phyloP scores from a whole-genome alignment of 2,888 invertebrate genomes.

The Mermis nigrescens region DNA sequence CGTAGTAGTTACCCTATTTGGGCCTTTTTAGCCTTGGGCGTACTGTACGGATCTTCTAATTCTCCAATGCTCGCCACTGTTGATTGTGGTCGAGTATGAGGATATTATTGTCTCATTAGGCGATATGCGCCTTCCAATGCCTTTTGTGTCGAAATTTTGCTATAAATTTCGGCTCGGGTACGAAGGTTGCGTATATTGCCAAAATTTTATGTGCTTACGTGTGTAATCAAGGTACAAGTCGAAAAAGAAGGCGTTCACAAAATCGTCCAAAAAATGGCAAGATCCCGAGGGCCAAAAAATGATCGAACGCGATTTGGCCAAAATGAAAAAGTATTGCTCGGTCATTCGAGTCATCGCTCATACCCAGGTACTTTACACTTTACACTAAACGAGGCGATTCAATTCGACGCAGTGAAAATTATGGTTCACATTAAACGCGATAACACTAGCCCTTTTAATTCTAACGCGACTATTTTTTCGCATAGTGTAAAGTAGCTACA shows the following conservation, averaged over 20 bases:
- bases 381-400: too few species aligned
- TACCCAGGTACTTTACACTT: too few species aligned
- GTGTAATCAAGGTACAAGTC: conserved; percentile 88
- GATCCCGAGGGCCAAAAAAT: conserved; percentile 88
- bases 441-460: too few species aligned
- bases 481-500: too few species aligned
- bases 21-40: too few species aligned
- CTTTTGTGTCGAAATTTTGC: background rate
- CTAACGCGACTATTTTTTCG: too few species aligned
- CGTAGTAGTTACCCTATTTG: too few species aligned
- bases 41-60: too few species aligned
- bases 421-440: too few species aligned
- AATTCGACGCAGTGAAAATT: too few species aligned
- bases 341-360: conserved; percentile 88
- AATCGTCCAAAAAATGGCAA: conserved; percentile 93
- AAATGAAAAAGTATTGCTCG: conserved; percentile 94
- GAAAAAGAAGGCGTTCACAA: conserved; percentile 99
- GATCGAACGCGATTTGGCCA: conserved; percentile 85
- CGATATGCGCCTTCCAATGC: background rate
- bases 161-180: background rate
- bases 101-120: background rate
- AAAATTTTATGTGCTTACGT: background rate
- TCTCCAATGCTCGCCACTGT: too few species aligned
- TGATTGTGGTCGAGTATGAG: background rate
- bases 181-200: background rate